Percentiles rank a stretch among this genome's conserved stretches.
Conservation (phyloP, 2,113 vertebrate species). For the Muscicapa adusta region DNA sequence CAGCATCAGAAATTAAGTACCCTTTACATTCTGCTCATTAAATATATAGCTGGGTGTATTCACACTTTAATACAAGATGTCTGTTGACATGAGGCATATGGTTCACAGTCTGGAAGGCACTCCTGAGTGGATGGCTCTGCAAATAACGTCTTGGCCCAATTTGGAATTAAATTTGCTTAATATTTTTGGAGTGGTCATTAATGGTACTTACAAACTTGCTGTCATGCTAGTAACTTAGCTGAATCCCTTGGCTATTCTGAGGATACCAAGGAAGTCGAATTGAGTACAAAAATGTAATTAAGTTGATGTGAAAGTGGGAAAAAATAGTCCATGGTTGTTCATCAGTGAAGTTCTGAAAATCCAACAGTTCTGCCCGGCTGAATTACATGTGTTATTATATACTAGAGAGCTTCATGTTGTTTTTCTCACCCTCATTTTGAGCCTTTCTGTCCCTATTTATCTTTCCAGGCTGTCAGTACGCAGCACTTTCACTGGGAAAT, state of each 20-base stretch:
- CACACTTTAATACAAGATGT: not conserved
- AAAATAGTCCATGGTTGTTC: not conserved
- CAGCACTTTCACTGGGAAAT: not conserved
- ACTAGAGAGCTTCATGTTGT: not conserved
- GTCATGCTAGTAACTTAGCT: not conserved
- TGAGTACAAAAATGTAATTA: not conserved
- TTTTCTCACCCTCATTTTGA: not conserved
- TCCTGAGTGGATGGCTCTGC: constrained; percentile 6
- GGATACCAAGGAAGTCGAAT: not conserved
- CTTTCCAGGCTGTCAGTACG: not conserved
- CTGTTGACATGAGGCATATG: constrained; percentile 17
- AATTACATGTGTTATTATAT: not conserved
- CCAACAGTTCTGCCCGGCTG: not conserved
- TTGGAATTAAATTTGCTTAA: constrained; percentile 28
- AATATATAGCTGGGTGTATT: not conserved
- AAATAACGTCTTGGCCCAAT: constrained; percentile 14
- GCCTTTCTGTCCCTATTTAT: not conserved
- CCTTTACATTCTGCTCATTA: not conserved
- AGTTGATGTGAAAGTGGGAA: not conserved
- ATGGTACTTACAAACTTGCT: not conserved
- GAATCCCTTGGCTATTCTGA: not conserved
- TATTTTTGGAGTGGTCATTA: constrained; percentile 40
- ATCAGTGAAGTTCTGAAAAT: not conserved
- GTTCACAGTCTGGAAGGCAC: constrained; percentile 13
- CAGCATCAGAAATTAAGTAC: not conserved